Evolutionary conservation across 2,888 invertebrate species (phyloP), one percentile per base, ranked within the genome.

Genomic region (Cyrtodaria siliqua): DNA sequence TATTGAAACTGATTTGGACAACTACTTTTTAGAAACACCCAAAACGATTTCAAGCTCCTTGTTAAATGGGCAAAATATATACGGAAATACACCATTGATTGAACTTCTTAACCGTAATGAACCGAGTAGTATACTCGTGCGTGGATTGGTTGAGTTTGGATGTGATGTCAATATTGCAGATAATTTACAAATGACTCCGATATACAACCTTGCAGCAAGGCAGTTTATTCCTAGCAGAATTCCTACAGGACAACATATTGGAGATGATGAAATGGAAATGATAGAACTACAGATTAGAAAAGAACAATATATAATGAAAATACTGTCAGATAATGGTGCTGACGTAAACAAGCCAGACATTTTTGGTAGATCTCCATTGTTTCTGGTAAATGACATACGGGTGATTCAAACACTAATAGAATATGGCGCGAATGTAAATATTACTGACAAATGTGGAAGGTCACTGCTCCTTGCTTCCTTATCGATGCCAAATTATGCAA

Each of bases 301-400:
- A n/a, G 40, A 40, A 9, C 9, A 14, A 14, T 12, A 24, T 42
- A 12, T 66, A 8, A 26, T 55, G 8, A 20, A 23, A 18, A 16
- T 29, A 4, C 29, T 67, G 1, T 6, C 59, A 16, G 9, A 26
- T 14, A 23, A 23, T 18, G 64, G 64, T 3, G 55, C 55, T 2
- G 44, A 55, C n/a, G 53, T 64, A n/a, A 44, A 64, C 23, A 9
- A 40, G 38, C 1, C 44, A 24, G 64, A 64, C 40, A 23, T 55
- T 9, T 64, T 64, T 44, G 64, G 64, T 3, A 64, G 64, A 26
- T 24, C n/a, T 9, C 55, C 64, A 12, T 23, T 64, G 29, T 64
- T 55, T 47, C 24, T 42, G 18, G 40, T 55, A 23, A 64, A 53
- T n/a, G 55, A 64, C 24, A 6, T 27, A 1, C 12, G 40, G 4